phyloP scores from a whole-genome alignment of 2,797 vertebrate species.

The Prunella strophiata region DNA sequence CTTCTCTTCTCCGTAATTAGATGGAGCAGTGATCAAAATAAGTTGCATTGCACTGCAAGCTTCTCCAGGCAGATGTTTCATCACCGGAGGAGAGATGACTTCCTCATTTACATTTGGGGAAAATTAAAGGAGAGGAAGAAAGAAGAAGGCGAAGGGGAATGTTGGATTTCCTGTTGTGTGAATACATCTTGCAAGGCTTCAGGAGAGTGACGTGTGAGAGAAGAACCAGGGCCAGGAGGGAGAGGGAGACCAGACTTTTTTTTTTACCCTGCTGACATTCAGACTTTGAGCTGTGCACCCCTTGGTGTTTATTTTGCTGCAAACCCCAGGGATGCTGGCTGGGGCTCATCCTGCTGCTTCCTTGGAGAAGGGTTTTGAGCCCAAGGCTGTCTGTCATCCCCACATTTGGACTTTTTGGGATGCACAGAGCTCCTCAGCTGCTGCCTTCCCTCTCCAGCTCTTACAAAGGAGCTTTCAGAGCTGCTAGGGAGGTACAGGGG shows the following conservation, averaged over 20 bases:
- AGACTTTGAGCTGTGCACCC: background rate
- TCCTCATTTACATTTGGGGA: conserved; percentile 50
- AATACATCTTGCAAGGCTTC: background rate
- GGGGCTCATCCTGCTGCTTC: background rate
- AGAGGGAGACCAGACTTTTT: background rate
- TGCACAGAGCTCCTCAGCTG: background rate
- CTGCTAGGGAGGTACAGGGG: too few relatives aligned
- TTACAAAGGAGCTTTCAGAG: background rate
- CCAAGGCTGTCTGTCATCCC: background rate
- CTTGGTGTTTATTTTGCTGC: background rate
- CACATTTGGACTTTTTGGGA: background rate
- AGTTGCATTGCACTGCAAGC: conserved; percentile 44
- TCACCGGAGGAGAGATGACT: conserved; percentile 57
- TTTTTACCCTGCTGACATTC: background rate
- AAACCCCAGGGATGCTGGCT: background rate
- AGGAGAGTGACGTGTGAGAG: background rate
- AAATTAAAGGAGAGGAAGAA: conserved; percentile 29
- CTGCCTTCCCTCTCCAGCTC: background rate
- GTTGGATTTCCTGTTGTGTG: conserved; percentile 44
- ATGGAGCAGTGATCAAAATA: conserved; percentile 57
- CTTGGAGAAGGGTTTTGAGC: background rate
- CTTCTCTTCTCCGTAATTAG: conserved; percentile 46
- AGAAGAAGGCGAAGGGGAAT: background rate
- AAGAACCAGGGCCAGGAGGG: background rate
- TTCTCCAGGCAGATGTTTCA: conserved; percentile 59